A percentile compares a stretch with the other conserved stretches of the same genome.
These are phyloP conservation scores for Mobula hypostoma DNA, from an alignment of 2,113 vertebrate species.

Conservation along the genomic window DNA sequence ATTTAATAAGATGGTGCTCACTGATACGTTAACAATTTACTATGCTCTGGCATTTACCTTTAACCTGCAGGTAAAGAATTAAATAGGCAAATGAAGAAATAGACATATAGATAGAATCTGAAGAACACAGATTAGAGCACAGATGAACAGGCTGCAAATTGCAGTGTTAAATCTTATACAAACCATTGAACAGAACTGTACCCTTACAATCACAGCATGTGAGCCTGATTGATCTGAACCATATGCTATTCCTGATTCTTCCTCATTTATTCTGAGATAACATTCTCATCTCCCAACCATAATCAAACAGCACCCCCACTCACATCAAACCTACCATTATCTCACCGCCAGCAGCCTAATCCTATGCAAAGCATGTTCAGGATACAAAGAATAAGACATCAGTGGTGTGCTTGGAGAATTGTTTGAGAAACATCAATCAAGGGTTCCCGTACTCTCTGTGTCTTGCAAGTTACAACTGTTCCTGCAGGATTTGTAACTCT, in stretches of 20 bases:
- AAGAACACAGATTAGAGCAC: neutral
- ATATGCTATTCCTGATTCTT: neutral
- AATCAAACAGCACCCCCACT: neutral
- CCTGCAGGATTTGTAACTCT: neutral
- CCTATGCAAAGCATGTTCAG: neutral
- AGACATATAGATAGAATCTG: neutral
- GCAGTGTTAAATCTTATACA: neutral
- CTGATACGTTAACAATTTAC: neutral
- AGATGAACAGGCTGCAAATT: neutral
- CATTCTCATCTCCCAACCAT: neutral
- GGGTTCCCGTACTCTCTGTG: neutral
- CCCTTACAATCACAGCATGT: neutral
- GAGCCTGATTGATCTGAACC: neutral
- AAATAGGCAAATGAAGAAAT: neutral
- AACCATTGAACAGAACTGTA: neutral
- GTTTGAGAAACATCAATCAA: constrained; percentile 14
- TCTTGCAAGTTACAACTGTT: neutral
- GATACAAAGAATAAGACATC: neutral
- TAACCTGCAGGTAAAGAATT: neutral
- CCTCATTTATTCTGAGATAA: neutral
- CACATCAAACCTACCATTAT: neutral
- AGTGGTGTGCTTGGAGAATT: neutral
- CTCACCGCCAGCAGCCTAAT: neutral
- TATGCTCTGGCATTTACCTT: neutral
- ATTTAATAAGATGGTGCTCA: neutral